phyloP scores from a whole-genome alignment of 2,113 vertebrate species.

The Nothocercus nigrocapillus region DNA sequence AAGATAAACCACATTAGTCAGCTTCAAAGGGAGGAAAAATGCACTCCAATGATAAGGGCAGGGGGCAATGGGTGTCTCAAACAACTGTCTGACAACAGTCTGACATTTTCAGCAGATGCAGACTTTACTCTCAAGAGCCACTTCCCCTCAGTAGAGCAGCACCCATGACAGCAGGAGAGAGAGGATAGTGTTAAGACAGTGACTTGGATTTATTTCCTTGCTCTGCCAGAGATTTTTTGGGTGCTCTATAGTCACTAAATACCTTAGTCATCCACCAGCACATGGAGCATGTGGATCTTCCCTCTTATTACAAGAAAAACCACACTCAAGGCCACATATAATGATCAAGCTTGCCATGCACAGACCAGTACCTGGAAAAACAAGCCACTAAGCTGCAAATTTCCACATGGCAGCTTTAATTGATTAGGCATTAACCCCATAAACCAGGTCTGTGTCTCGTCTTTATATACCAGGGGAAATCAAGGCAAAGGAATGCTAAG shows the following conservation, averaged over 20 bases:
- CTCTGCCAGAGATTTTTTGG: not conserved
- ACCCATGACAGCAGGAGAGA: accelerated
- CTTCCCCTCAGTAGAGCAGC: not conserved
- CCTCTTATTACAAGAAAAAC: not conserved
- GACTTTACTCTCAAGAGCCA: not conserved
- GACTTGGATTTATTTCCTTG: not conserved
- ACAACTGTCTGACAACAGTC: not conserved
- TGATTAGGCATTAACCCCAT: not conserved
- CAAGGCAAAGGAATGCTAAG: not conserved
- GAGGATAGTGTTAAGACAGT: accelerated
- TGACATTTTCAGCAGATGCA: not conserved
- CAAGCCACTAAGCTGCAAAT: not conserved
- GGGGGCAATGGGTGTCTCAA: not conserved
- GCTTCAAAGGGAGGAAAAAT: slow-evolving; percentile 18
- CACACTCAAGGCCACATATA: not conserved
- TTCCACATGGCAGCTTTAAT: not conserved
- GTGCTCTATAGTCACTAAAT: too few relatives aligned
- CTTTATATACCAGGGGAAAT: not conserved
- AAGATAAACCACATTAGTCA: slow-evolving; percentile 11
- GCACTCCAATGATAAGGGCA: not conserved
- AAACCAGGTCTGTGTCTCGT: accelerated
- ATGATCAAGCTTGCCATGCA: accelerated
- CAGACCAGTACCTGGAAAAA: not conserved
- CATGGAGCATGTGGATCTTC: not conserved
- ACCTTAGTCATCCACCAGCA: not conserved